phyloP scores from a whole-genome alignment of 2,113 vertebrate species.

The Oncorhynchus gorbuscha region DNA sequence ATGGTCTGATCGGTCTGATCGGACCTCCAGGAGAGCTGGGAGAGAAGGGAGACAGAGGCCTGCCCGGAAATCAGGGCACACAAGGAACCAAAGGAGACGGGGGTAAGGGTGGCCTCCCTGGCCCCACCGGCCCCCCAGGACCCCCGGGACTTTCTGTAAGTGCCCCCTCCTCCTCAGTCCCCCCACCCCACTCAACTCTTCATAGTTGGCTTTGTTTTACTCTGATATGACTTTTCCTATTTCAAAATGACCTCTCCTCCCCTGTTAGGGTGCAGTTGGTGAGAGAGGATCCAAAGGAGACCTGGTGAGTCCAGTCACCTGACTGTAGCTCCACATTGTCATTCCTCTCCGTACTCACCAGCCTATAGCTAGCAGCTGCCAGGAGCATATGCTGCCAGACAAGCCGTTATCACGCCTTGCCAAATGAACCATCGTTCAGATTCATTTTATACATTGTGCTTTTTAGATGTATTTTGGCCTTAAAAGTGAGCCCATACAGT shows the following conservation, averaged over 20 bases:
- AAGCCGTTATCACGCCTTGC: conserved; percentile 24
- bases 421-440: conserved; percentile 44
- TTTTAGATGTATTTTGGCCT: conserved; percentile 38
- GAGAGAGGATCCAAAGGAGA: conserved; percentile 89
- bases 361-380: conserved; percentile 44
- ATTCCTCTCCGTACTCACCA: conserved; percentile 23
- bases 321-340: conserved; percentile 44
- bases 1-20: conserved; percentile 84
- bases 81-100: conserved; percentile 83
- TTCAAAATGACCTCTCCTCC: neutral
- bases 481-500: conserved; percentile 35
- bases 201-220: too few species aligned
- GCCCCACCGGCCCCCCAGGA: conserved; percentile 82
- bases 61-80: conserved; percentile 82
- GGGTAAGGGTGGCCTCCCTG: conserved; percentile 70
- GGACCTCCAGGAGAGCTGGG: conserved; percentile 88
- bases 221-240: neutral
- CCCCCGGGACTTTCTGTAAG: conserved; percentile 81
- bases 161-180: conserved; percentile 12
- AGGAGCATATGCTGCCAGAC: conserved; percentile 39
- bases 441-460: conserved; percentile 43
- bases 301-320: conserved; percentile 67
- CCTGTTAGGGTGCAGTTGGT: conserved; percentile 78
- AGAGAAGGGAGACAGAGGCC: conserved; percentile 89
- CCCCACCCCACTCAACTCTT: too few species aligned